These are phyloP conservation scores for Patella caerulea DNA, from an alignment of 2,888 invertebrate genomes.

Conservation along the genomic window DNA sequence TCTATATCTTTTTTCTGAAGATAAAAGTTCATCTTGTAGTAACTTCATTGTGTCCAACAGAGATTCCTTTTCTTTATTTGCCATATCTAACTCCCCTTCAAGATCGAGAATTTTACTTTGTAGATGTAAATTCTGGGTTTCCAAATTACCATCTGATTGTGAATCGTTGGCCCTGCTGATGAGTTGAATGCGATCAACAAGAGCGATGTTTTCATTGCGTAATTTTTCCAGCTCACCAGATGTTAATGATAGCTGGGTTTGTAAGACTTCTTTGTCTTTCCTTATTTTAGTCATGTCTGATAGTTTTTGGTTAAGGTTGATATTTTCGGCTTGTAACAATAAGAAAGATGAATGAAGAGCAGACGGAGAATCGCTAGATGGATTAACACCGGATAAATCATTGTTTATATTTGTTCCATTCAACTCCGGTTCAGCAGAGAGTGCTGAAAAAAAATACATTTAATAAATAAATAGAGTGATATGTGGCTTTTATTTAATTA, in stretches of 20 bases:
- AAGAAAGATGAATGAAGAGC: background rate
- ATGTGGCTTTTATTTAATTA: background rate
- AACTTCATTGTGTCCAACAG: slow-evolving; percentile 53
- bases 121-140: slow-evolving; percentile 49
- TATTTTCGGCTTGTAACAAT: slow-evolving; percentile 5
- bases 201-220: background rate
- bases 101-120: slow-evolving; percentile 44
- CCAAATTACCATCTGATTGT: slow-evolving; percentile 27
- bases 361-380: background rate
- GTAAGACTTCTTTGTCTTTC: background rate
- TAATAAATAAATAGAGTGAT: background rate
- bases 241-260: background rate
- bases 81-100: slow-evolving; percentile 50
- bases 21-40: slow-evolving; percentile 59
- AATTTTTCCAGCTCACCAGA: background rate
- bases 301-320: background rate
- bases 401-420: background rate
- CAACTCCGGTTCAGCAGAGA: background rate
- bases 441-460: background rate
- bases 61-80: slow-evolving; percentile 55
- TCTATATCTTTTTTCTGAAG: slow-evolving; percentile 45
- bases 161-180: background rate
- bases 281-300: background rate
- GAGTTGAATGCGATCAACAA: background rate
- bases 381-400: background rate